Conservation (phyloP, 2,113 vertebrate species). For the Gnathonemus echidnorhynchus region DNA sequence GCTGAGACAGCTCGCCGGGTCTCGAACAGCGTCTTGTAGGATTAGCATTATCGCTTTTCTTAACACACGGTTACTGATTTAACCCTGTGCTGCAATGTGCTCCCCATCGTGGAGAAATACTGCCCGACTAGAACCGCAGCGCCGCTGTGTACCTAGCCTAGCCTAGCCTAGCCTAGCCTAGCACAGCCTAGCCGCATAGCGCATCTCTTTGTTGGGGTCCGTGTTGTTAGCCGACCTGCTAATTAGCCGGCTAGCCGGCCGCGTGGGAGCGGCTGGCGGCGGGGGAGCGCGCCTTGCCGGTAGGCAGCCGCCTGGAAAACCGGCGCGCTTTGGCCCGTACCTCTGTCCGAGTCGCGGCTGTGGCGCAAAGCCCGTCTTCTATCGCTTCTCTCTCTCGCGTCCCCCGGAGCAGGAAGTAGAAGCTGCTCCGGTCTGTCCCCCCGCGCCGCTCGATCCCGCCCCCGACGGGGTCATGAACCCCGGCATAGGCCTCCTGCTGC, state of each 20-base stretch:
- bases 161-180: not conserved
- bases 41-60: too few species aligned
- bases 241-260: not conserved
- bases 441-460: not conserved
- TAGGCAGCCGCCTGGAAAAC: not conserved
- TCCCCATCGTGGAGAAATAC: not conserved
- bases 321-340: not conserved
- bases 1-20: not conserved
- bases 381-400: constrained; percentile 17
- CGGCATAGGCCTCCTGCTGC: not conserved
- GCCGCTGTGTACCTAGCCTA: not conserved
- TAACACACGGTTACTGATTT: not conserved
- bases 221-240: not conserved
- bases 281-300: not conserved
- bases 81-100: not conserved
- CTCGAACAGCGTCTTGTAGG: not conserved
- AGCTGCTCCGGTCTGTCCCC: not conserved
- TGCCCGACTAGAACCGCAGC: not conserved
- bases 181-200: not conserved
- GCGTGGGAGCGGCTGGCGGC: not conserved
- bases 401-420: constrained; percentile 38
- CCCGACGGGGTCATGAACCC: not conserved
- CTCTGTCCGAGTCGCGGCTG: not conserved
- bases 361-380: constrained; percentile 1
- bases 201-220: not conserved